phyloP scores from a whole-genome alignment of 2,888 invertebrate species.

The Scelioninae gen. 1 region DNA sequence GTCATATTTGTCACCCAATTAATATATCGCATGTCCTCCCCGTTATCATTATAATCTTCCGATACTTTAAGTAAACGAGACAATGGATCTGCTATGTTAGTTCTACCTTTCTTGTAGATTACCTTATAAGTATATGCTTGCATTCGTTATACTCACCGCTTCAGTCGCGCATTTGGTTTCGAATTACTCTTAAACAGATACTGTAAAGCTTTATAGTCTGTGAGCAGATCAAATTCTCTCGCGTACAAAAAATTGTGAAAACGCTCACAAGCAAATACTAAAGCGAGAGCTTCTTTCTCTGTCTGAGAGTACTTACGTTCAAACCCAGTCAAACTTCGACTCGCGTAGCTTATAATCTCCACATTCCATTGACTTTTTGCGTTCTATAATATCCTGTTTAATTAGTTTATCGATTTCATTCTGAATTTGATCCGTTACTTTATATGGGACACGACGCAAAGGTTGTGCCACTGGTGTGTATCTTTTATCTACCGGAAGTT shows the following conservation, averaged over 20 bases:
- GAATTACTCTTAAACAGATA: too few relatives aligned
- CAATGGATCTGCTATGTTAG: background rate
- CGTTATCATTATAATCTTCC: background rate
- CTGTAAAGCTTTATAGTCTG: too few relatives aligned
- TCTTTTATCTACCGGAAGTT: slow-evolving; percentile 72
- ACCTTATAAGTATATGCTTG: background rate
- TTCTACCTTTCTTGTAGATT: background rate
- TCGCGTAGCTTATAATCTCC: too few relatives aligned
- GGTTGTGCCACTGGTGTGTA: slow-evolving; percentile 63
- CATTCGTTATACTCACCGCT: too few relatives aligned
- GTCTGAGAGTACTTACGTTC: too few relatives aligned
- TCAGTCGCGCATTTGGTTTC: too few relatives aligned
- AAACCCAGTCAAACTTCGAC: too few relatives aligned
- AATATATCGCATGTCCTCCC: background rate
- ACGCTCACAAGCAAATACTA: too few relatives aligned
- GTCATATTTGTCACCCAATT: slow-evolving; percentile 26
- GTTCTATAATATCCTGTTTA: slow-evolving; percentile 72
- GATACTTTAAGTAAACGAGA: background rate
- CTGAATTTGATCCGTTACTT: slow-evolving; percentile 66
- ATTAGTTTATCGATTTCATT: slow-evolving; percentile 71
- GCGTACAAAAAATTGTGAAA: too few relatives aligned
- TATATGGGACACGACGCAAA: slow-evolving; percentile 50
- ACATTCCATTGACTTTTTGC: too few relatives aligned
- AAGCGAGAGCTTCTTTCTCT: too few relatives aligned
- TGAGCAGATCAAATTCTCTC: too few relatives aligned